A percentile compares a stretch with the other conserved stretches of the same genome.
Conservation (phyloP, 2,113 vertebrate genomes). For the Ceyx margarethae region DNA sequence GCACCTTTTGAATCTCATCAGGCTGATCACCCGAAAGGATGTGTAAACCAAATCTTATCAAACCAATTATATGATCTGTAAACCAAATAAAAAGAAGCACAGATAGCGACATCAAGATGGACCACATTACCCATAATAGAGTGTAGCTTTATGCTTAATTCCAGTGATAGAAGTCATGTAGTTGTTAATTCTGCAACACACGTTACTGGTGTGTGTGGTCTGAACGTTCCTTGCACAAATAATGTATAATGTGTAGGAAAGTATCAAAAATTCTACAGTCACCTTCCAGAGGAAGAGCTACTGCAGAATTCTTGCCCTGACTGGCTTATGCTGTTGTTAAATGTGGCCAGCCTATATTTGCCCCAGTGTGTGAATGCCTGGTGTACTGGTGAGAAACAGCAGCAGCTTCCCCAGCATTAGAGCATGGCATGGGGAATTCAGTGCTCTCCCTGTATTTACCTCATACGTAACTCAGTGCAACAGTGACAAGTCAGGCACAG, state of each 20-base stretch:
- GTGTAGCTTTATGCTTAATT: neutral
- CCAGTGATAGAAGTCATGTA: neutral
- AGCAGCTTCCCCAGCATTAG: neutral
- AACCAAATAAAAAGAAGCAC: neutral
- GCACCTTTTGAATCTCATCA: neutral
- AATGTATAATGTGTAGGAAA: neutral
- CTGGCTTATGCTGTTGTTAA: neutral
- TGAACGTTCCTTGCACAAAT: neutral
- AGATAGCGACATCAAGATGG: neutral
- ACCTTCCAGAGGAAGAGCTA: neutral
- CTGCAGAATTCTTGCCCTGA: neutral
- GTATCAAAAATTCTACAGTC: neutral
- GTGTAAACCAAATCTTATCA: neutral
- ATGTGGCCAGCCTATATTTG: neutral
- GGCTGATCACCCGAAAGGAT: neutral
- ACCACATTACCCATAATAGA: neutral
- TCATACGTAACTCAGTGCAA: fast-evolving
- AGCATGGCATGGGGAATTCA: neutral
- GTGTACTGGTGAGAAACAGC: neutral
- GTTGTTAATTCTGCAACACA: neutral
- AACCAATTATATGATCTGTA: neutral
- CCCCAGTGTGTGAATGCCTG: neutral
- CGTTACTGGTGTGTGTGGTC: neutral
- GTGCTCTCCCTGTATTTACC: neutral
- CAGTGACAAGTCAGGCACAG: neutral